phyloP scores from a whole-genome alignment of 2,888 invertebrate species.

The Machimus rusticus region DNA sequence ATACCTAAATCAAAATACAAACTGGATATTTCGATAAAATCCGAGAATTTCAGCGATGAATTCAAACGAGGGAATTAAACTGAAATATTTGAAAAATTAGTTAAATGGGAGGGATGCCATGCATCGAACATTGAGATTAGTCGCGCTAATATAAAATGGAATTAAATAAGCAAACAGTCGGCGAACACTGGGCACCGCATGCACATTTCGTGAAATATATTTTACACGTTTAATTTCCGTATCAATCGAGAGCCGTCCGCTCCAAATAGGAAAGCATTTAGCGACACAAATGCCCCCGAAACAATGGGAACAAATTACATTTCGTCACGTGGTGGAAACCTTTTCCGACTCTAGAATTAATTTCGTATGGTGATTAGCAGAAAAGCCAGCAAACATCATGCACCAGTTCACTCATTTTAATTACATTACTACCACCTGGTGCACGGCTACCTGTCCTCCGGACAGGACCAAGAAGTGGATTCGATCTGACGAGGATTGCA shows the following conservation, averaged over 20 bases:
- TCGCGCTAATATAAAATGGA: not conserved
- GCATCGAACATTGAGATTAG: not conserved
- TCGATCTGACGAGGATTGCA: not conserved
- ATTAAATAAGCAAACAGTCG: not conserved
- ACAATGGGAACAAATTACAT: conserved; percentile 24
- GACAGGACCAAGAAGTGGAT: not conserved
- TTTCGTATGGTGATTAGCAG: conserved; percentile 31
- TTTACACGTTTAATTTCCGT: not conserved
- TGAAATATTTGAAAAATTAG: not conserved
- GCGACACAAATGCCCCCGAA: not conserved
- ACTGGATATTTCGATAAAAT: not conserved
- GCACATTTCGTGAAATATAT: conserved; percentile 3
- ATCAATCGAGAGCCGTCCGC: not conserved
- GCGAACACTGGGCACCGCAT: not conserved
- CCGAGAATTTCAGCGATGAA: not conserved
- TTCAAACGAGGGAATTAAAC: not conserved
- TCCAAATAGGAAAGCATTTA: not conserved
- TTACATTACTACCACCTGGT: conserved; percentile 36
- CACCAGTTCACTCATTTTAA: conserved; percentile 29
- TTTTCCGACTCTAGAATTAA: conserved; percentile 9
- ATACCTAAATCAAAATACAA: not conserved
- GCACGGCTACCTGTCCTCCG: not conserved
- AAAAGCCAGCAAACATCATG: conserved; percentile 28
- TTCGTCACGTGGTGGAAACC: conserved; percentile 12
- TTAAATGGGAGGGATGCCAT: not conserved